These are phyloP conservation scores for Carassius carassius DNA, from an alignment of 2,113 vertebrate genomes.

Conservation along the genomic window DNA sequence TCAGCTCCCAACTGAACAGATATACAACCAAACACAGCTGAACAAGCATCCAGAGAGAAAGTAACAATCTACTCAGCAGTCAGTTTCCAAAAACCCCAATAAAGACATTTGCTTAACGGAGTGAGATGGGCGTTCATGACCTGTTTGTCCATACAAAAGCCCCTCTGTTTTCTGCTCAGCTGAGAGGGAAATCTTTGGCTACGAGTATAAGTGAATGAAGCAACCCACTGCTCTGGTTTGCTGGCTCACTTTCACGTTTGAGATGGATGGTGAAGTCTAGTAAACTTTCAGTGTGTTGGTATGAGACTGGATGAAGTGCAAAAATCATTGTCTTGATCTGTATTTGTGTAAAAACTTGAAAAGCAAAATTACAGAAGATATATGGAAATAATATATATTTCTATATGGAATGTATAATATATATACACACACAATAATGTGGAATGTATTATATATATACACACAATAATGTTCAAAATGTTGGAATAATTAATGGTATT, in stretches of 20 bases:
- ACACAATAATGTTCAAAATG: too few species aligned
- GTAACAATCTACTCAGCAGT: slow-evolving; percentile 35
- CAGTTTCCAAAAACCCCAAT: slow-evolving; percentile 19
- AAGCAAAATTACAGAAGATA: too few species aligned
- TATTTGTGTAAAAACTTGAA: too few species aligned
- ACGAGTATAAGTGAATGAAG: neutral
- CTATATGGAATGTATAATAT: too few species aligned
- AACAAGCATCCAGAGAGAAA: slow-evolving; percentile 64
- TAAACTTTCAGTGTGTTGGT: slow-evolving; percentile 59
- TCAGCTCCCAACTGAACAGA: slow-evolving; percentile 50
- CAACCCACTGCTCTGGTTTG: neutral
- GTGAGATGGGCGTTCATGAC: slow-evolving; percentile 18
- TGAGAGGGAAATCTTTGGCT: slow-evolving; percentile 23
- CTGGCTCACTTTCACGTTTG: slow-evolving; percentile 13
- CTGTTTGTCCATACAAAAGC: slow-evolving; percentile 45
- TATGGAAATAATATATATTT: too few species aligned
- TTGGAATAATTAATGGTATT: too few species aligned
- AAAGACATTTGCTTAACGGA: slow-evolving; percentile 21
- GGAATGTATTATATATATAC: too few species aligned
- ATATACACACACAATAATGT: too few species aligned
- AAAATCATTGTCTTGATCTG: too few species aligned
- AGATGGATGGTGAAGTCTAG: slow-evolving; percentile 54
- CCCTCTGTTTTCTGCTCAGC: slow-evolving; percentile 29
- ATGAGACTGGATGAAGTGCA: neutral
- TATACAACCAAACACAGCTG: slow-evolving; percentile 63